Evolutionary conservation across 2,113 vertebrate genomes (phyloP), one percentile per base, ranked within the genome.

Genomic region (Brevimyrus niger): DNA sequence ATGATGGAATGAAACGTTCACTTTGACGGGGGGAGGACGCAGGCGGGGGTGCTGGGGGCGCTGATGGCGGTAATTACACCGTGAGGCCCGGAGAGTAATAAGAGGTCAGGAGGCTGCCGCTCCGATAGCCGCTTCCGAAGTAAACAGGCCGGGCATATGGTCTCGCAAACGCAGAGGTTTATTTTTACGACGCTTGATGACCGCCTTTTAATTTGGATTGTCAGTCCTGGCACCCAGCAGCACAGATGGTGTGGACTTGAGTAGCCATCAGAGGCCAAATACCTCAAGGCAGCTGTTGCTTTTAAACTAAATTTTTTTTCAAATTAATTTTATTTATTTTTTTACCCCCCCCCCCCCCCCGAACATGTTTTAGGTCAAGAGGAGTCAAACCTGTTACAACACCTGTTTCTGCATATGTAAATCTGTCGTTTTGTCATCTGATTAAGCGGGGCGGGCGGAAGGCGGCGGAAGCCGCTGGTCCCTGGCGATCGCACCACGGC

Each of bases 361-460:
- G 92, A 91, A 95, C 94, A 92, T 92, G 92, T 93, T 95, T 96
- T 92, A 94, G 97, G 97, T 98, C 96, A 97, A 96, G 95, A 96
- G 94, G 95, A 97, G 92, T 96, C 96, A 97, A 98, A 98, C 97
- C 97, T 98, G 97, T 98, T 97, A 95, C 91, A 96, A 95, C 98
- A 98, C 97, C 97, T 98, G 97, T 95, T 97, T 97, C 95, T 96
- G 92, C 94, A 96, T 96, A 96, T 97, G 96, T 95, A 98, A 96
- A 98, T 98, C 96, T 98, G 96, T 97, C 97, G 95, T 97, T 97
- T 97, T 98, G 96, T 97, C 96, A 96, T 98, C 97, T 97, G 95
- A 96, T 99, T 98, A 97, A 96, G 95, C 95, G 96, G 93, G 93
- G 93, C 92, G 93, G 93, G 88, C 86, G 53, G 53, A 7, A 6